Conservation (phyloP, 37 sponge, comb jelly and placozoan genomes). For the Halichondria panicea region DNA sequence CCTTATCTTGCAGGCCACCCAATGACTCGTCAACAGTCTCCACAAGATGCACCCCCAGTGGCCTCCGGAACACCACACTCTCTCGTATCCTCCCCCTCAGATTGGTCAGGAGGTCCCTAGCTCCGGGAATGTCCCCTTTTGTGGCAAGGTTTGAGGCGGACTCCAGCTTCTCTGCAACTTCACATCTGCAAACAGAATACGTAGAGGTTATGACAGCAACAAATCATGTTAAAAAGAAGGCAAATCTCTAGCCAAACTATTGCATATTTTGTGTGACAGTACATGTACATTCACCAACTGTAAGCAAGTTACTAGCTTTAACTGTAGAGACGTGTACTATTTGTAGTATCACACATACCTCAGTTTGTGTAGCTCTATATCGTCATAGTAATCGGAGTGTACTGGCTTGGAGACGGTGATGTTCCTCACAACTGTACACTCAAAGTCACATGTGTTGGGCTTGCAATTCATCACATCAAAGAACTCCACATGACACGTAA, state of each 20-base stretch:
- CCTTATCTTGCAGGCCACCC: constrained; percentile 49
- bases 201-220: too few relatives aligned
- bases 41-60: constrained; percentile 53
- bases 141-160: constrained; percentile 63
- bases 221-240: too few relatives aligned
- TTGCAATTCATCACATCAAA: constrained; percentile 64
- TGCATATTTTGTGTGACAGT: too few relatives aligned
- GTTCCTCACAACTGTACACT: constrained; percentile 37
- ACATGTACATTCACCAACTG: too few relatives aligned
- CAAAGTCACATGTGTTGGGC: constrained; percentile 8
- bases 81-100: constrained; percentile 18
- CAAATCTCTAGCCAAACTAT: too few relatives aligned
- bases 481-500: constrained; percentile 61
- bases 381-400: constrained; percentile 16
- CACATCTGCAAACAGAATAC: too few relatives aligned
- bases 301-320: too few relatives aligned
- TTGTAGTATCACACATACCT: too few relatives aligned
- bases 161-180: constrained; percentile 54
- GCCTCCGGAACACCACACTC: constrained; percentile 19
- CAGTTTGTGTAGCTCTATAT: constrained; percentile 61
- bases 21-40: constrained; percentile 64
- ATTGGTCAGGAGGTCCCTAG: constrained; percentile 45
- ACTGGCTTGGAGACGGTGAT: constrained; percentile 35
- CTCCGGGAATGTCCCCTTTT: constrained; percentile 49
- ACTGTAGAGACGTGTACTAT: too few relatives aligned